phyloP scores from a whole-genome alignment of 37 sponge, comb jelly and placozoan genomes.

The Bolinopsis microptera region DNA sequence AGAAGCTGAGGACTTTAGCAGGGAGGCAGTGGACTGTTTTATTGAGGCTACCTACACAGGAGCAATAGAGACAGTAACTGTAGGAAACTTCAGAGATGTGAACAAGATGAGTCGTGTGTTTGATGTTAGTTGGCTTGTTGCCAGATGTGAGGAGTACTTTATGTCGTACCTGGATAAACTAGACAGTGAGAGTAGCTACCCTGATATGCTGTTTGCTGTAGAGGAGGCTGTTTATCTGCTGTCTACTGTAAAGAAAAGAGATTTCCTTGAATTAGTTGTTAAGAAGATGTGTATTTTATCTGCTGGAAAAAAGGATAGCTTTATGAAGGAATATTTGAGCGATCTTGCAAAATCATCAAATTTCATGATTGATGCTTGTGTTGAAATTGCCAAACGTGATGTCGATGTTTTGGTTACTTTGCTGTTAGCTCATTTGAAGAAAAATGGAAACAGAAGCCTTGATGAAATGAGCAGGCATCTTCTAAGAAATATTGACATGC shows the following conservation, averaged over 20 bases:
- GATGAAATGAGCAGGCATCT: background rate
- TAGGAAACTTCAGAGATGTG: background rate
- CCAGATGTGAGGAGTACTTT: background rate
- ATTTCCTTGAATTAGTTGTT: background rate
- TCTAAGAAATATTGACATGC: background rate
- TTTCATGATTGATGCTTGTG: background rate
- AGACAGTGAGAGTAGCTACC: background rate
- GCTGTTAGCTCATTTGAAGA: background rate
- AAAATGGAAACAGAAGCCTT: background rate
- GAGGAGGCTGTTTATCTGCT: background rate
- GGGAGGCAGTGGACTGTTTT: background rate
- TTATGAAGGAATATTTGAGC: background rate
- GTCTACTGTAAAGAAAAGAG: background rate
- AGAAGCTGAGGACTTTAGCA: background rate
- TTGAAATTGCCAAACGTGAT: background rate
- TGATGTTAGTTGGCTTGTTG: background rate
- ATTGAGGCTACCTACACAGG: background rate
- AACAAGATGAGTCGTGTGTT: background rate
- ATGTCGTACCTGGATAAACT: background rate
- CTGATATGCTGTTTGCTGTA: background rate
- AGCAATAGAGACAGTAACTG: background rate
- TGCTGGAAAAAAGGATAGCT: background rate
- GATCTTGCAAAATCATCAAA: background rate
- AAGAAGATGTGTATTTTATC: background rate
- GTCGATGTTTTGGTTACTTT: background rate